Percentiles rank a stretch among this genome's conserved stretches.
Evolutionary conservation across 2,888 invertebrate species (phyloP).

Genomic region (Eupithecia vulgata): DNA sequence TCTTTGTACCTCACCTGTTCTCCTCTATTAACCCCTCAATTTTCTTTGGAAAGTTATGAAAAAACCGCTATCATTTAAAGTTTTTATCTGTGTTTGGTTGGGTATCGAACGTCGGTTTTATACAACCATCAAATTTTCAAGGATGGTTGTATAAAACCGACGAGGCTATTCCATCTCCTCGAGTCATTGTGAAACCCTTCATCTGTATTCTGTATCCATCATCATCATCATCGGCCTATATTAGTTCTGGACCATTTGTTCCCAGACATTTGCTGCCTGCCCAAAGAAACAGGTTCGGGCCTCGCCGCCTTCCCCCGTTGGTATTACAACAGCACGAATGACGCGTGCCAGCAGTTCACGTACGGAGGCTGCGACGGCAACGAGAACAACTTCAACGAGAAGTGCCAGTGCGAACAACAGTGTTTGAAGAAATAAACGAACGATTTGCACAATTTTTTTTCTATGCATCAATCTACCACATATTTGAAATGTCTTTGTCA

Average conservation of each 20-base stretch:
- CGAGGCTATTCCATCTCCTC: too few relatives aligned
- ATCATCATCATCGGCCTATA: too few relatives aligned
- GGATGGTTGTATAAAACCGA: too few relatives aligned
- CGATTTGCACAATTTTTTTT: background rate
- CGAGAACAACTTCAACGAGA: background rate
- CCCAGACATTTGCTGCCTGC: constrained; percentile 3
- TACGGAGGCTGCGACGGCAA: background rate
- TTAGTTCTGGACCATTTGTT: background rate
- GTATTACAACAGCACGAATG: constrained; percentile 1
- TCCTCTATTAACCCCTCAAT: background rate
- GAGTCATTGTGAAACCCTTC: too few relatives aligned
- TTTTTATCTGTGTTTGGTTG: background rate
- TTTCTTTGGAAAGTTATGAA: background rate
- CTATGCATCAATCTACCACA: background rate
- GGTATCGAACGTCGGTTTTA: too few relatives aligned
- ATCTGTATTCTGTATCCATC: too few relatives aligned
- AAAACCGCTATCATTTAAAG: background rate
- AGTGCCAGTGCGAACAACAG: background rate
- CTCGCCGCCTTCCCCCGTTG: background rate
- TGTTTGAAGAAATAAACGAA: background rate
- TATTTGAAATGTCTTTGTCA: too few relatives aligned
- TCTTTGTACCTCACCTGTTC: background rate
- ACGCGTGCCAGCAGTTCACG: background rate
- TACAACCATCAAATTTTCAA: too few relatives aligned
- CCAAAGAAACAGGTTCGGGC: background rate